These are phyloP conservation scores for Leucophenga montana DNA, from an alignment of 2,888 invertebrate genomes.

Conservation along the genomic window DNA sequence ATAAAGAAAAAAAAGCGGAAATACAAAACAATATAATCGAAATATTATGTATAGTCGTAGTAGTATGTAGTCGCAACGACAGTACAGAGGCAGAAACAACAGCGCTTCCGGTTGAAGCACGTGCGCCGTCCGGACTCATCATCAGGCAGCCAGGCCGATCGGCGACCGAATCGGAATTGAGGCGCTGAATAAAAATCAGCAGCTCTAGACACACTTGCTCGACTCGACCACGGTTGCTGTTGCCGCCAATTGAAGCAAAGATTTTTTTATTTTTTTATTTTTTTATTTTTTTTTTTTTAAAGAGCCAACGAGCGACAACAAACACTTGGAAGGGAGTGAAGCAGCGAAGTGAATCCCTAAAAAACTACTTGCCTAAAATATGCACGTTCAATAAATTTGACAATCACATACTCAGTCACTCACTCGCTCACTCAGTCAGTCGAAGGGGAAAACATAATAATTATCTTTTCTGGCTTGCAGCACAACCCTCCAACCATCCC, in stretches of 20 bases:
- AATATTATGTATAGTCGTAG: conserved; percentile 29
- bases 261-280: background rate
- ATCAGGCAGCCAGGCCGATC: background rate
- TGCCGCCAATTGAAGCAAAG: conserved; percentile 4
- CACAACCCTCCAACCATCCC: too few species aligned
- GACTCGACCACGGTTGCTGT: background rate
- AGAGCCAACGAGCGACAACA: conserved; percentile 38
- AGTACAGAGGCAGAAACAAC: conserved; percentile 41
- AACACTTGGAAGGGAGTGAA: conserved; percentile 18
- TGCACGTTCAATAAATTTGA: conserved; percentile 61
- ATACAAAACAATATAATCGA: conserved; percentile 44
- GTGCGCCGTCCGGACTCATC: conserved; percentile 54
- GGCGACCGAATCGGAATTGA: background rate
- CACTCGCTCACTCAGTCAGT: background rate
- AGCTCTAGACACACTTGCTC: conserved; percentile 29
- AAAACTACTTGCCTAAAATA: conserved; percentile 63
- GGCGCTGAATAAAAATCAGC: conserved; percentile 15
- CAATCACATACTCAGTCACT: conserved; percentile 51
- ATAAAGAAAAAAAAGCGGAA: conserved; percentile 52
- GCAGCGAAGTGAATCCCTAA: conserved; percentile 24
- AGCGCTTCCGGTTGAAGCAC: conserved; percentile 71
- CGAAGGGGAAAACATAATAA: too few species aligned
- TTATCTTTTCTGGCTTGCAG: too few species aligned
- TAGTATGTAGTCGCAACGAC: conserved; percentile 42
- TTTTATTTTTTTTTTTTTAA: background rate